Conservation (phyloP, 2,797 vertebrate species). For the Phaenicophaeus curvirostris region DNA sequence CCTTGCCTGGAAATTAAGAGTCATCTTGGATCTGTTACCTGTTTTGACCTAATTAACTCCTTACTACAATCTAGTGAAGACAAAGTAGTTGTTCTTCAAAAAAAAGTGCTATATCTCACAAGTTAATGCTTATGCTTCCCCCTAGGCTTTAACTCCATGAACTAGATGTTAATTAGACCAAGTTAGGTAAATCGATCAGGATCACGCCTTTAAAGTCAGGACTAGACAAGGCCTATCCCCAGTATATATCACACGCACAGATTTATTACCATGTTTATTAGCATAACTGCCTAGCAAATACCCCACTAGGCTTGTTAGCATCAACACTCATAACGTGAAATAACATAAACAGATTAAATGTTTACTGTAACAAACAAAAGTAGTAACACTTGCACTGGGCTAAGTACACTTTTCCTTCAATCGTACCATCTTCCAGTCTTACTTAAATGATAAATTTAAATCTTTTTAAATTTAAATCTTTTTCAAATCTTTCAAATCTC, state of each 20-base stretch:
- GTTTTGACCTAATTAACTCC: slow-evolving; percentile 8
- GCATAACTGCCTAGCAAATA: not conserved
- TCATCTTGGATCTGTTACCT: not conserved
- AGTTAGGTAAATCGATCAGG: slow-evolving; percentile 31
- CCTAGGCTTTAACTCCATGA: slow-evolving; percentile 21
- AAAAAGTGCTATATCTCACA: not conserved
- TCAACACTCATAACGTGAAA: not conserved
- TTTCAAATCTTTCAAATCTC: not conserved
- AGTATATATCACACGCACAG: not conserved
- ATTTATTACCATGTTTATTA: slow-evolving; percentile 22
- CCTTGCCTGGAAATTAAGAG: not conserved
- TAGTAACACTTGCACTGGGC: not conserved
- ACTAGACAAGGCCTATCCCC: not conserved
- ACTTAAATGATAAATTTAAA: accelerated
- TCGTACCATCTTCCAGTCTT: not conserved
- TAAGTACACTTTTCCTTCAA: not conserved
- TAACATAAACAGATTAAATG: not conserved
- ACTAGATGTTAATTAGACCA: not conserved
- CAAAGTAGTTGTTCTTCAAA: not conserved
- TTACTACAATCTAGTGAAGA: not conserved
- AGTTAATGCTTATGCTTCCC: slow-evolving; percentile 11
- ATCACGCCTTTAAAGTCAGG: not conserved
- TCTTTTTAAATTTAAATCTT: no score
- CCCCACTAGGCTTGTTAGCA: not conserved
- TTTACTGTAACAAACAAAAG: not conserved